phyloP scores from a whole-genome alignment of 2,888 invertebrate genomes.

The Loripinus fragilis region DNA sequence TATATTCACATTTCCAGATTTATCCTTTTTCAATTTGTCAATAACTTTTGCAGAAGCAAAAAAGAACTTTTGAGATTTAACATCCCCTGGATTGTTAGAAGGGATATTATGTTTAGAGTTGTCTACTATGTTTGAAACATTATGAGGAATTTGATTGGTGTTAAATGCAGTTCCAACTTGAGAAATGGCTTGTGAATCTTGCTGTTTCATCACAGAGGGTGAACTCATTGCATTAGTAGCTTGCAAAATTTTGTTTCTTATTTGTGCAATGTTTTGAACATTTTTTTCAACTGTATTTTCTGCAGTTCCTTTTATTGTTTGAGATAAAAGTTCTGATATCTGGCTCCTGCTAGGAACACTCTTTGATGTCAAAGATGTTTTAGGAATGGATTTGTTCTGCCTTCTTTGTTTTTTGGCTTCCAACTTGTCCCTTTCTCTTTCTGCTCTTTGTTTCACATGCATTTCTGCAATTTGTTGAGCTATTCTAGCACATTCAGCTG shows the following conservation, averaged over 20 bases:
- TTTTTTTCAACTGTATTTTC: background rate
- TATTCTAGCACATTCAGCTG: conserved; percentile 60
- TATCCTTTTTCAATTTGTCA: conserved; percentile 26
- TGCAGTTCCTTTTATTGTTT: conserved; percentile 44
- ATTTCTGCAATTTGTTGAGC: conserved; percentile 61
- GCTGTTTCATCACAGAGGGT: background rate
- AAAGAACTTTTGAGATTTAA: conserved; percentile 27
- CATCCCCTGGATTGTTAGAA: background rate
- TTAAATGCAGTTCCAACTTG: too few relatives aligned
- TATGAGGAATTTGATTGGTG: background rate
- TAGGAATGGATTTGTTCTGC: conserved; percentile 34
- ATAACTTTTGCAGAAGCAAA: conserved; percentile 34
- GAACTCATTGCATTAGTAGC: background rate
- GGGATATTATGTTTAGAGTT: background rate
- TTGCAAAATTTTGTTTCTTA: conserved; percentile 18
- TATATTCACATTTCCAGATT: conserved; percentile 29
- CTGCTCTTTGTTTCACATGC: conserved; percentile 50
- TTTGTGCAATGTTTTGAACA: conserved; percentile 5
- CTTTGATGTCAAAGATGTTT: conserved; percentile 43
- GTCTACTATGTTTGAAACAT: background rate
- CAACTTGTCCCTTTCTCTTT: conserved; percentile 35
- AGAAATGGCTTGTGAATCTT: background rate
- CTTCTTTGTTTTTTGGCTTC: conserved; percentile 12
- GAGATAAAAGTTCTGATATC: conserved; percentile 48
- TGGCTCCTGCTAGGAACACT: conserved; percentile 50